Base-by-base conservation (phyloP, 2,888 invertebrate species). In the Vanessa cardui region DNA sequence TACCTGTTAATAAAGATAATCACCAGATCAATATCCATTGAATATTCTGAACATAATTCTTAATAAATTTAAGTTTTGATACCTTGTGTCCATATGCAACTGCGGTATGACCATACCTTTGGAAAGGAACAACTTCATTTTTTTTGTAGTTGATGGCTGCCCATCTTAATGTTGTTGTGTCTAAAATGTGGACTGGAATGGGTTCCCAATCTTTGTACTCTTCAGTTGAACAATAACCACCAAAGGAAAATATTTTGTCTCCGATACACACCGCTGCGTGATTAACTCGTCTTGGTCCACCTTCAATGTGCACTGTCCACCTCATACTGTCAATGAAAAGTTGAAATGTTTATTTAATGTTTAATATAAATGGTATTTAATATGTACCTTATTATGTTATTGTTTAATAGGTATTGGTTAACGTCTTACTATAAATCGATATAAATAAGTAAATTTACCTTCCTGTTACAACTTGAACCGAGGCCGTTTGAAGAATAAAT, bases 101-200 rank as follows among this genome's bases (percentile, higher is more conserved):
- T 58, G 96, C 96, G n/a, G 98, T 97, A 83, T 99, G 98, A 0
- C 98, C 98, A 88, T 98, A 99, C 75, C 97, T 94, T 87, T 97
- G 97, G 82, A 96, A 97, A 0, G 97, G 97, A 58, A 95, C 93
- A 58, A 93, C 88, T 89, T 77, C 84, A 74, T 74, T 92, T 87
- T 82, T 94, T 86, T 80, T 93, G 89, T 81, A 93, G 79, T 77
- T 88, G n/a, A 94, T 86, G 18, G 88, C 76, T 0, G 92, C 86
- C 96, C 96, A 95, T 77, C 93, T 90, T 77, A 94, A 89, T 33
- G 94, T 94, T 85, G 95, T 92, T 64, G 97, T 97, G 81, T 98
- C 95, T 26, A 98, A 90, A 16, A 97, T 94, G 87, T 98, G 97
- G 2, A 98, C 96, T 82, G 98, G 98, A 83, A 98, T 98, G 0